Percentiles rank a stretch among this genome's conserved stretches.
phyloP scores from a whole-genome alignment of 2,888 invertebrate species.

The Cylloceria caligata region DNA sequence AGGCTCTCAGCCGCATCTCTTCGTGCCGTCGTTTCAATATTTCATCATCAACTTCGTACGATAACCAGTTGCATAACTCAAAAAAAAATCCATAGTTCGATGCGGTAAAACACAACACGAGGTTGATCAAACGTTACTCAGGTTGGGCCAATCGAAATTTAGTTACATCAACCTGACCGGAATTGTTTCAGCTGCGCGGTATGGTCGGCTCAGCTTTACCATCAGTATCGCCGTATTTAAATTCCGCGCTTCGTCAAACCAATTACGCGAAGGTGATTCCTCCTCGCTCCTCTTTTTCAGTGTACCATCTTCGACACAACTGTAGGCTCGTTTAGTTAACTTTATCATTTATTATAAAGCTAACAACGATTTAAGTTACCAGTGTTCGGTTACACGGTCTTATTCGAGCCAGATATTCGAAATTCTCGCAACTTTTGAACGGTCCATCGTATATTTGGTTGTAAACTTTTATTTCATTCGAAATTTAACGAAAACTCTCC shows the following conservation, averaged over 20 bases:
- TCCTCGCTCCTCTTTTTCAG: too few relatives aligned
- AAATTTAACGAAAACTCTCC: background rate
- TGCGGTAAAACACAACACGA: too few relatives aligned
- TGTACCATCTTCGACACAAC: background rate
- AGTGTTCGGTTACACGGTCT: background rate
- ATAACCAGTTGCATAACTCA: background rate
- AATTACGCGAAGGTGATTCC: too few relatives aligned
- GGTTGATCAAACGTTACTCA: too few relatives aligned
- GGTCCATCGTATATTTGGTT: background rate
- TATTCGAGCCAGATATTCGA: background rate
- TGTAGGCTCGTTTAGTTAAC: background rate
- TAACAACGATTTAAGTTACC: background rate
- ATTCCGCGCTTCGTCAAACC: too few relatives aligned
- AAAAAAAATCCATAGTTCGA: too few relatives aligned
- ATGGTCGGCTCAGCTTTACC: too few relatives aligned
- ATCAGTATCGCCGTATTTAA: too few relatives aligned
- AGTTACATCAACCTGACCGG: too few relatives aligned
- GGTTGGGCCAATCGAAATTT: too few relatives aligned
- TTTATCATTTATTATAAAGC: constrained; percentile 21
- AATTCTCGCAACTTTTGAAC: constrained; percentile 15
- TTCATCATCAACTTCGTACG: constrained; percentile 18
- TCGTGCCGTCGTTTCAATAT: constrained; percentile 2
- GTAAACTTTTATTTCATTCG: background rate
- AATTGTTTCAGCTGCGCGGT: too few relatives aligned
- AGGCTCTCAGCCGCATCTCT: background rate